Evolutionary conservation across 53 echinoderm and acorn worm species (phyloP).

Genomic region (Zoroaster sp.): DNA sequence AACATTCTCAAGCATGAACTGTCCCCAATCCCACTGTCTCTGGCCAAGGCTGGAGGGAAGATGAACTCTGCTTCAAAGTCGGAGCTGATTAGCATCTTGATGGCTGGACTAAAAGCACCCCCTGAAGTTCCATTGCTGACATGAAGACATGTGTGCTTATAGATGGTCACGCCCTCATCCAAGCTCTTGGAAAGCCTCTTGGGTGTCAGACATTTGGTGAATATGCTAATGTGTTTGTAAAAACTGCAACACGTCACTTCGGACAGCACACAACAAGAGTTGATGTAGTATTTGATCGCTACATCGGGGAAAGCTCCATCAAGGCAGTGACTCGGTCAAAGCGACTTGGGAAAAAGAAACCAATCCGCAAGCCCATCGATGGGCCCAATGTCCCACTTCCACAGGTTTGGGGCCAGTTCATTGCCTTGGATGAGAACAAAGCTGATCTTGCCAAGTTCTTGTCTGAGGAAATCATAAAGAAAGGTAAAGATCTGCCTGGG

Average conservation of each 20-base stretch:
- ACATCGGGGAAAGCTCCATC: slow-evolving; percentile 13
- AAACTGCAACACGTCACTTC: not conserved
- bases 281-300: too few relatives aligned
- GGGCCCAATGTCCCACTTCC: slow-evolving; percentile 25
- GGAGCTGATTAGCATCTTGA: not conserved
- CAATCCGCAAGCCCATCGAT: slow-evolving; percentile 21
- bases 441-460: slow-evolving; percentile 36
- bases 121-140: too few relatives aligned
- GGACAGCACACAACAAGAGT: not conserved
- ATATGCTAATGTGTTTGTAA: not conserved
- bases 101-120: not conserved
- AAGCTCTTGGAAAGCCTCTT: slow-evolving; percentile 41
- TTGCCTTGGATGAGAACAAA: slow-evolving; percentile 39
- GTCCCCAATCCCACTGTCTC: too few relatives aligned
- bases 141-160: slow-evolving; percentile 5
- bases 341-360: slow-evolving; percentile 28
- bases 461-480: too few relatives aligned
- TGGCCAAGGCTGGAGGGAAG: too few relatives aligned
- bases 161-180: slow-evolving; percentile 4
- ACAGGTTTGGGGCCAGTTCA: slow-evolving; percentile 34
- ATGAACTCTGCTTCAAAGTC: slow-evolving; percentile 30
- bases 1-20: slow-evolving; percentile 47
- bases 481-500: too few relatives aligned
- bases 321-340: slow-evolving; percentile 34
- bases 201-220: slow-evolving; percentile 29